phyloP scores from a whole-genome alignment of 2,113 vertebrate genomes.

The Leucoraja erinaceus region DNA sequence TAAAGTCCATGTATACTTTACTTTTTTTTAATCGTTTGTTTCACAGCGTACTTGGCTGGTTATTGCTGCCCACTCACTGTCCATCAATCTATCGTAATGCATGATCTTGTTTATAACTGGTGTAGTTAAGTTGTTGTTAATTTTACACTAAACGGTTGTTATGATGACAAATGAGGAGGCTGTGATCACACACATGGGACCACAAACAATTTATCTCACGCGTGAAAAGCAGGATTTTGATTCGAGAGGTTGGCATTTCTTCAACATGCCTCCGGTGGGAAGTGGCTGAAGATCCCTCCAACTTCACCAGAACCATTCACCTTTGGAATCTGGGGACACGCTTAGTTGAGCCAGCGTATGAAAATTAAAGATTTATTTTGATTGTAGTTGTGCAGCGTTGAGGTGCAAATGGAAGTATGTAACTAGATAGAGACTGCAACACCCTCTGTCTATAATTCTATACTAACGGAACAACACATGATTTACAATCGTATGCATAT shows the following conservation, averaged over 20 bases:
- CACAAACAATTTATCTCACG: conserved; percentile 46
- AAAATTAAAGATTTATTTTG: neutral
- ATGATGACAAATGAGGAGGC: conserved; percentile 59
- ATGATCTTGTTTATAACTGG: conserved; percentile 57
- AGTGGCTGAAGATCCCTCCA: conserved; percentile 1
- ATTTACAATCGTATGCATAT: conserved; percentile 14
- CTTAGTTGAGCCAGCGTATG: neutral
- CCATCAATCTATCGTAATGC: conserved; percentile 58
- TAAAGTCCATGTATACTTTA: neutral
- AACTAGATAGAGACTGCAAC: neutral
- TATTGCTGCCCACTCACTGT: conserved; percentile 55
- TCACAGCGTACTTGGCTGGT: conserved; percentile 44
- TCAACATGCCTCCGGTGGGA: neutral
- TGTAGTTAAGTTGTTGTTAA: conserved; percentile 66
- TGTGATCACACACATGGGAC: conserved; percentile 53
- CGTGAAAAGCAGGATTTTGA: conserved; percentile 41
- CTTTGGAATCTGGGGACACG: neutral
- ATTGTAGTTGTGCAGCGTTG: neutral
- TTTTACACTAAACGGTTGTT: conserved; percentile 68
- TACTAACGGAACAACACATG: neutral
- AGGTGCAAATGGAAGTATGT: neutral
- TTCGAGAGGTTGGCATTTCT: conserved; percentile 4
- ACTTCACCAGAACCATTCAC: neutral
- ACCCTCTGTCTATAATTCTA: neutral
- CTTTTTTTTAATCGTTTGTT: conserved; percentile 9